Conservation (phyloP, 2,113 vertebrate species). For the Chaetops frenatus region DNA sequence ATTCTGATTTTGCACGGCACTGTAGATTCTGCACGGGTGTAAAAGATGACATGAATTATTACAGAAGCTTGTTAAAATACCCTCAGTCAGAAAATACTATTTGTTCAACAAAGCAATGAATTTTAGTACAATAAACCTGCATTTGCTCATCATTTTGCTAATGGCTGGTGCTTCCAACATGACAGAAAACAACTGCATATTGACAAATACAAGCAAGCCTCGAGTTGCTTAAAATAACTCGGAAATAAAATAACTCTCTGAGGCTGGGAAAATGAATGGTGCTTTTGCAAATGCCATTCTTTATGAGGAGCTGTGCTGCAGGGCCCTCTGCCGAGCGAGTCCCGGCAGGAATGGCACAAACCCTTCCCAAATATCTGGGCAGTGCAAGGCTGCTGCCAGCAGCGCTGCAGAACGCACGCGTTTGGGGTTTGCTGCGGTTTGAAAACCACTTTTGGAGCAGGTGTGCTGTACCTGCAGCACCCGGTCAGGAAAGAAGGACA, state of each 20-base stretch:
- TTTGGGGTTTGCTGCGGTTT: neutral
- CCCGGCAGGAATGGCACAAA: neutral
- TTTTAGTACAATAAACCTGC: neutral
- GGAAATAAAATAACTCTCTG: neutral
- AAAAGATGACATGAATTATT: neutral
- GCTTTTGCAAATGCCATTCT: neutral
- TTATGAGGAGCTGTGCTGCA: constrained; percentile 8
- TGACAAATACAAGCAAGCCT: neutral
- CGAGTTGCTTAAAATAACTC: neutral
- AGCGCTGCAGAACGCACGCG: no score
- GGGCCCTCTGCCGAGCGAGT: constrained; percentile 55
- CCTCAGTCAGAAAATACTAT: neutral
- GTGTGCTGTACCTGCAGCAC: no score
- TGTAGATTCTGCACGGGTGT: neutral
- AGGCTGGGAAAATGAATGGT: neutral
- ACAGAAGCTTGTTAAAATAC: neutral
- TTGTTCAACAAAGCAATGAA: neutral
- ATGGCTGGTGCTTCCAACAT: neutral
- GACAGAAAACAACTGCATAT: neutral
- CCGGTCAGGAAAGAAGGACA: no score
- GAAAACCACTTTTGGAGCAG: neutral
- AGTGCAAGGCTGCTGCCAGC: neutral
- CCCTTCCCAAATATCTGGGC: neutral
- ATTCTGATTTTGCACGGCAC: neutral
- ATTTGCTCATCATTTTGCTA: neutral